Conservation (phyloP, 2,113 vertebrate species). For the Mungos mungo region DNA sequence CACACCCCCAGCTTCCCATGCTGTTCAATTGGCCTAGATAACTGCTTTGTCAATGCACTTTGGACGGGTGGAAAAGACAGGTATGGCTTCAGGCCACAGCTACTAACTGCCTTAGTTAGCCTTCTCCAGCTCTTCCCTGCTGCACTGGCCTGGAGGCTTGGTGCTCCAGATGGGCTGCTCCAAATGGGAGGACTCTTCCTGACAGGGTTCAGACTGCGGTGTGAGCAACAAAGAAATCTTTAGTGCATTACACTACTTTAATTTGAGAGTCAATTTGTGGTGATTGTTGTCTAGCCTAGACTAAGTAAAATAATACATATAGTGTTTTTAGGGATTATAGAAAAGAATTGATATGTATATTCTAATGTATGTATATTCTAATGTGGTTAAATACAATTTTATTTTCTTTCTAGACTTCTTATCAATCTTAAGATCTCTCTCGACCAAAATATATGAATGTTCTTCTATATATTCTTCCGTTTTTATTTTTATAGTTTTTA, state of each 20-base stretch:
- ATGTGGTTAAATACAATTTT: neutral
- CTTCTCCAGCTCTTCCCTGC: neutral
- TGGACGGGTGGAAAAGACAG: neutral
- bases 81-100: neutral
- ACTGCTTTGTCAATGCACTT: neutral
- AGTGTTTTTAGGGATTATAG: neutral
- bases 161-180: accelerated
- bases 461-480: neutral
- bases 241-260: neutral
- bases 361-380: neutral
- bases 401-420: neutral
- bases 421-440: neutral
- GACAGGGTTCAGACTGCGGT: neutral
- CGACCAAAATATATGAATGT: neutral
- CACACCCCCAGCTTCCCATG: neutral
- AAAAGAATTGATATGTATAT: neutral
- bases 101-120: no score
- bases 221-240: neutral
- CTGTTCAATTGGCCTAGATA: neutral
- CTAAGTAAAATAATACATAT: neutral
- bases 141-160: neutral
- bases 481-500: neutral
- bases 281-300: neutral
- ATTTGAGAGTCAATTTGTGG: neutral
- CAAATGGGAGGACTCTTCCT: neutral